Evolutionary conservation across 2,113 vertebrate genomes (phyloP).

Genomic region (Oreocharis arfaki): DNA sequence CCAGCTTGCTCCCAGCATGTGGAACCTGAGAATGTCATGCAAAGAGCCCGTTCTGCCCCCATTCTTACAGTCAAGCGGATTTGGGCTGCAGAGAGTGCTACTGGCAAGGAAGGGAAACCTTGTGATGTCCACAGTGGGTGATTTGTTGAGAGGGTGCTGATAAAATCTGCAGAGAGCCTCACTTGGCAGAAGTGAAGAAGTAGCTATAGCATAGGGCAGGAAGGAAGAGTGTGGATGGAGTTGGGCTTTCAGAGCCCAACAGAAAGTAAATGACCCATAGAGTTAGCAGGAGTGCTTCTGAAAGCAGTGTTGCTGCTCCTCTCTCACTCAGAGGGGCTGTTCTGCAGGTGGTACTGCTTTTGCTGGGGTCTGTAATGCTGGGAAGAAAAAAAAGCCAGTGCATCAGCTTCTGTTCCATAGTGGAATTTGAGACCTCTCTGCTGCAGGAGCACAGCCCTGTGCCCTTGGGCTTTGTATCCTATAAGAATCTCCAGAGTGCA

Average conservation of each 20-base stretch:
- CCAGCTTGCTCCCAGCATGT: neutral
- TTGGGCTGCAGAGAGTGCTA: neutral
- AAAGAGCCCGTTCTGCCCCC: neutral
- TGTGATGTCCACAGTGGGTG: neutral
- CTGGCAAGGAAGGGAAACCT: neutral
- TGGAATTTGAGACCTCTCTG: neutral
- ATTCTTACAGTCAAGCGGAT: neutral
- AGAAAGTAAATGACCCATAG: neutral
- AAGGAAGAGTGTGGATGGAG: neutral
- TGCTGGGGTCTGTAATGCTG: neutral
- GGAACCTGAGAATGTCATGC: neutral
- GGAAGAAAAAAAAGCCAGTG: neutral
- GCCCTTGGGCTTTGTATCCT: neutral
- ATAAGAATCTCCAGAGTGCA: neutral
- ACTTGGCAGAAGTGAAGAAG: neutral
- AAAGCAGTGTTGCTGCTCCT: neutral
- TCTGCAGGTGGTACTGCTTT: neutral
- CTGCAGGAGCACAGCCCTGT: neutral
- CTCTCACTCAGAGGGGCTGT: neutral
- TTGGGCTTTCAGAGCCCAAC: neutral
- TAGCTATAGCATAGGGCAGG: neutral
- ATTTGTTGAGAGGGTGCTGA: neutral
- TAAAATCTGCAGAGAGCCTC: neutral
- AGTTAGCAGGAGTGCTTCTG: neutral
- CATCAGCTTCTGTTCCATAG: neutral